These are phyloP conservation scores for Tetragonisca angustula DNA, from an alignment of 2,888 invertebrate genomes.

Conservation along the genomic window DNA sequence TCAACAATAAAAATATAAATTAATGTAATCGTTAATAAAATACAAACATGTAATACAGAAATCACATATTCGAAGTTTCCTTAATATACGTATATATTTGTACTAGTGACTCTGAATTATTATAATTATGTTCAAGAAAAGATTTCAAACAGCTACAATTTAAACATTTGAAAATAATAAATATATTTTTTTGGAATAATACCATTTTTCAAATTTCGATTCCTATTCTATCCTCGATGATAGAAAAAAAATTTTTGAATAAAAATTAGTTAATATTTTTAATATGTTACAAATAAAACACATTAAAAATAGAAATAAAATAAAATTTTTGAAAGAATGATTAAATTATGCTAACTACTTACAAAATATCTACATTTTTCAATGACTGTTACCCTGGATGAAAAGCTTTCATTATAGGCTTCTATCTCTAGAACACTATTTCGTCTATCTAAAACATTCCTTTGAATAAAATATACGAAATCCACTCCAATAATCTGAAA, in stretches of 20 bases:
- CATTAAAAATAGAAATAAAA: neutral
- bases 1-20: neutral
- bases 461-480: constrained; percentile 95
- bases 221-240: too few relatives aligned
- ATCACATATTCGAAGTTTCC: too few relatives aligned
- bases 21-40: neutral
- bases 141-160: too few relatives aligned
- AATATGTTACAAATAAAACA: neutral
- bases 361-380: constrained; percentile 96
- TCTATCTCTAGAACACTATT: constrained; percentile 93
- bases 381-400: constrained; percentile 91
- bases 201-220: too few relatives aligned
- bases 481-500: constrained; percentile 95
- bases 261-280: neutral
- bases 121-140: too few relatives aligned
- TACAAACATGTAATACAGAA: too few relatives aligned
- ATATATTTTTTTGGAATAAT: too few relatives aligned
- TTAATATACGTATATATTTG: too few relatives aligned
- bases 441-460: constrained; percentile 92
- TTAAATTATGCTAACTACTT: constrained; percentile 83
- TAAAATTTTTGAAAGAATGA: neutral
- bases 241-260: too few relatives aligned
- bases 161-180: too few relatives aligned
- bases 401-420: constrained; percentile 96
- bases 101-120: too few relatives aligned